Base-by-base conservation (phyloP, 2,888 invertebrate species). In the Craniophora ligustri region DNA sequence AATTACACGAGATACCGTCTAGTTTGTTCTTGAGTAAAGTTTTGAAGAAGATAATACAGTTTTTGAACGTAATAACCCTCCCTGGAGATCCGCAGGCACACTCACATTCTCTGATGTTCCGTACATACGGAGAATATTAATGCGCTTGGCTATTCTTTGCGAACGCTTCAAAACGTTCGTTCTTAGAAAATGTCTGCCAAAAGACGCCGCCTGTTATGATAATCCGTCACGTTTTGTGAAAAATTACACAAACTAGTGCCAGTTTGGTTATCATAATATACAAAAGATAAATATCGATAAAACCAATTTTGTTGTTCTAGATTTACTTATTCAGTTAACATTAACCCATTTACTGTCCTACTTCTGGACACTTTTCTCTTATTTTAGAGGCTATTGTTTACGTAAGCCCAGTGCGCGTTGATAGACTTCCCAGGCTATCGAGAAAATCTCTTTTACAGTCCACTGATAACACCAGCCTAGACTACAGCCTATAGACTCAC, bases 51-150 rank as follows among this genome's bases (percentile, higher is more conserved):
- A 68, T 66, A 68, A 66, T 61, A 61, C 39, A 61, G 79, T 83
- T 83, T 84, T 79, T 77, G 78, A 79, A 72, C 71, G 78, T 82
- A 84, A 82, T 83, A 79, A 72, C 80, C 62, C 60, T 77, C 78
- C 73, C 70, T 49, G 34, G 71, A 64, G 74, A 68, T 63, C 67
- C 57, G 38, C 59, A 49, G 59, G 50, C 67, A 57, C 51, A 63
- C 60, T 74, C 69, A 73, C 80, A 77, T 82, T 74, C 73, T 76
- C 76, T 78, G 81, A 83, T 82, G 78, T 76, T 78, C 69, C 68
- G 61, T 67, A 75, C 78, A 73, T 76, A 73, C 72, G 50, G 49
- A 60, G 81, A 82, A 82, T 81, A 79, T 76, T 77, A 81, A 82
- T 81, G 74, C 54, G 48, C 38, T 32, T 23, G 56, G 63, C 57